phyloP scores from a whole-genome alignment of 2,797 vertebrate species.

The Muscicapa comitata region DNA sequence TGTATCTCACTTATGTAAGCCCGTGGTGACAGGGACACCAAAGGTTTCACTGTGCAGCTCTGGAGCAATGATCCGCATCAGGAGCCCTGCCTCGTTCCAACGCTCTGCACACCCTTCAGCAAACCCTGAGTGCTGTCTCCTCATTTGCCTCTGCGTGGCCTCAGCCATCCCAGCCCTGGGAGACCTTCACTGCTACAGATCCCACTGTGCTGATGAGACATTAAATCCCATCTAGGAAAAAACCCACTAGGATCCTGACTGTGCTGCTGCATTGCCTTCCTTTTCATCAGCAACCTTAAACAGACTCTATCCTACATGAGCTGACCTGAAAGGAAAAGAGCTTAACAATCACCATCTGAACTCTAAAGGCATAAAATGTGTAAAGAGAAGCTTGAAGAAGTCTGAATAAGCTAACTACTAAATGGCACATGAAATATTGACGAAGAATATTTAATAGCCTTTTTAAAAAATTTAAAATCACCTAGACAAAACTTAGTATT shows the following conservation, averaged over 20 bases:
- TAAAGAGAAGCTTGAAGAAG: not conserved
- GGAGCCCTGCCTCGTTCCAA: not conserved
- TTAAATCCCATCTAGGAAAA: not conserved
- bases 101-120: not conserved
- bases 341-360: not conserved
- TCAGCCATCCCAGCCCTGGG: not conserved
- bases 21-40: not conserved
- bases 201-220: not conserved
- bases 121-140: accelerated
- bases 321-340: not conserved
- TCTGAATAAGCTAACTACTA: not conserved
- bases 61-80: not conserved
- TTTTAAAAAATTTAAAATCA: not conserved
- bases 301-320: not conserved
- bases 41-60: not conserved
- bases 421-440: not conserved
- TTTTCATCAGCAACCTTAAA: not conserved
- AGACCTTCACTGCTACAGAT: not conserved
- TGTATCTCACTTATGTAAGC: not conserved
- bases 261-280: not conserved
- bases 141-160: not conserved
- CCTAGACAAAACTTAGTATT: not conserved
- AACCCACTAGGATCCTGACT: not conserved
- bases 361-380: not conserved
- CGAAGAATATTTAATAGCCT: not conserved